A percentile compares a stretch with the other conserved stretches of the same genome.
phyloP scores from a whole-genome alignment of 2,797 vertebrate species.

The Lophotriccus pileatus region DNA sequence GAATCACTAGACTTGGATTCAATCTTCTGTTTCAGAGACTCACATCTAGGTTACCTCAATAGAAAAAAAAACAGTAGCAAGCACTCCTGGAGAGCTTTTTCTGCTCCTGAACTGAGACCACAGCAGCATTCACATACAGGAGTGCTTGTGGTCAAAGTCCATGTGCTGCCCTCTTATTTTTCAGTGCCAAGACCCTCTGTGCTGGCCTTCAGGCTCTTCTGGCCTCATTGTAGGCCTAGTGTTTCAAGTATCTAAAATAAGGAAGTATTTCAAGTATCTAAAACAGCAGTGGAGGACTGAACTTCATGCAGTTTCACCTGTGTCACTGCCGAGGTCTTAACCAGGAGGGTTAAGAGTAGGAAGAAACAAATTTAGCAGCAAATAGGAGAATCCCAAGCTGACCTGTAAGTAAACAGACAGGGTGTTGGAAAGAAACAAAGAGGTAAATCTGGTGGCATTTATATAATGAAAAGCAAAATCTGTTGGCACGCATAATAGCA shows the following conservation, averaged over 20 bases:
- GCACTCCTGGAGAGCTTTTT: not conserved
- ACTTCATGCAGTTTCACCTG: not conserved
- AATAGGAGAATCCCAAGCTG: not conserved
- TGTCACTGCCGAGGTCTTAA: not conserved
- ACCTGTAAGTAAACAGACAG: not conserved
- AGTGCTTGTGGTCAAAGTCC: not conserved
- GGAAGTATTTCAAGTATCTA: not conserved
- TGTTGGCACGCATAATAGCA: not conserved
- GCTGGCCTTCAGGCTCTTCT: not conserved
- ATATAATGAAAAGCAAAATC: not conserved
- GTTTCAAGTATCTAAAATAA: not conserved
- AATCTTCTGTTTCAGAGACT: not conserved
- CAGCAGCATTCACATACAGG: not conserved
- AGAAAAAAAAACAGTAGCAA: not conserved
- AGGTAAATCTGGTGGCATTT: not conserved
- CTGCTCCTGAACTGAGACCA: not conserved
- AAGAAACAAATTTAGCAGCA: not conserved
- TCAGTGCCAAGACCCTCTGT: not conserved
- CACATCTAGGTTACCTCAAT: not conserved
- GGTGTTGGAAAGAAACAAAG: not conserved
- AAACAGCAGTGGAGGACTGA: not conserved
- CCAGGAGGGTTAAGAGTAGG: not conserved
- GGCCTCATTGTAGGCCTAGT: not conserved
- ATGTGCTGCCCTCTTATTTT: not conserved
- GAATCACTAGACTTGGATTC: not conserved